These are phyloP conservation scores for Gnathochromis pfefferi DNA, from an alignment of 2,113 vertebrate species.

Conservation along the genomic window DNA sequence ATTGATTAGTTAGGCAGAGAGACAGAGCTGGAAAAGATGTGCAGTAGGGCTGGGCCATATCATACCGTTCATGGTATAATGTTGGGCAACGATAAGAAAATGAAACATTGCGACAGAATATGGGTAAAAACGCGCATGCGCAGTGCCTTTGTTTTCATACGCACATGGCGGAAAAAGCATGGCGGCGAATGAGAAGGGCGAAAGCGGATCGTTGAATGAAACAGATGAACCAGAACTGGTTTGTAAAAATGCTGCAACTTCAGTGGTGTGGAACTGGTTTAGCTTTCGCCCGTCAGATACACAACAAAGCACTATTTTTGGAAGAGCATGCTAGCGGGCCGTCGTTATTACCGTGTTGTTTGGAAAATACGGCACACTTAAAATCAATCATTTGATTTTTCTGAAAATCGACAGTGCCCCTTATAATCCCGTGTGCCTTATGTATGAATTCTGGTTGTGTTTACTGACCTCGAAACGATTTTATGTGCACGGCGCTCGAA, in stretches of 20 bases:
- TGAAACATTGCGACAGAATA: accelerated
- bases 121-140: too few species aligned
- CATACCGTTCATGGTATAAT: accelerated
- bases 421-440: accelerated
- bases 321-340: accelerated
- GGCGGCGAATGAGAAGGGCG: accelerated
- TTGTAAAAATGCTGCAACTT: accelerated
- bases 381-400: background rate
- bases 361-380: background rate
- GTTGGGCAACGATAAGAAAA: background rate
- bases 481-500: too few species aligned
- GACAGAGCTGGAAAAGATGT: background rate
- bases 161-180: accelerated
- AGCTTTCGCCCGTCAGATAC: accelerated
- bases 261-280: background rate
- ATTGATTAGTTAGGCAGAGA: background rate
- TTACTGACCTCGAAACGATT: too few species aligned
- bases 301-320: background rate
- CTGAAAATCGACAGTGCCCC: accelerated
- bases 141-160: too few species aligned
- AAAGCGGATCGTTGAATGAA: accelerated
- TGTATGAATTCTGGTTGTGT: too few species aligned
- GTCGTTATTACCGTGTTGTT: accelerated
- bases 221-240: accelerated
- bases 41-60: background rate